Percentiles rank a stretch among this genome's conserved stretches.
phyloP scores from a whole-genome alignment of 2,888 invertebrate genomes.

The Galerucella nymphaeae region DNA sequence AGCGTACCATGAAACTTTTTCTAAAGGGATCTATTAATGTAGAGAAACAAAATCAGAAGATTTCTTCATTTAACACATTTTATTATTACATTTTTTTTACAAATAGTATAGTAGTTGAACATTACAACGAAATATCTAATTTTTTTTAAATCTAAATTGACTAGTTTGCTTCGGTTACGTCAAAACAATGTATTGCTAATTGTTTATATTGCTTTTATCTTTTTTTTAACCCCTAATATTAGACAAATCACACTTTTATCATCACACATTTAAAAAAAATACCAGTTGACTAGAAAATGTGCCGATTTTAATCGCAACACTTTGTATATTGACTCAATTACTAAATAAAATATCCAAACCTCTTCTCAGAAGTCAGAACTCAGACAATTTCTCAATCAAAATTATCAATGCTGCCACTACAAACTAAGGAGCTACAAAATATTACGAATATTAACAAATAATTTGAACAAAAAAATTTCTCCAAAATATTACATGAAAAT shows the following conservation, averaged over 20 bases:
- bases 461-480: too few species aligned
- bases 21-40: background rate
- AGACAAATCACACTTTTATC: background rate
- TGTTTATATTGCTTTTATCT: constrained; percentile 9
- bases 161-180: background rate
- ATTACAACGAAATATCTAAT: background rate
- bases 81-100: constrained; percentile 13
- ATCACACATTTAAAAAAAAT: background rate
- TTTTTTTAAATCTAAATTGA: background rate
- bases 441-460: too few species aligned
- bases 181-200: constrained; percentile 11
- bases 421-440: too few species aligned
- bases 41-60: background rate
- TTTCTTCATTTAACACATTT: constrained; percentile 6
- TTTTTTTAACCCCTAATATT: background rate
- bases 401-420: too few species aligned
- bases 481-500: too few species aligned
- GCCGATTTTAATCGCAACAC: background rate
- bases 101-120: background rate
- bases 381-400: background rate
- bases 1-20: too few species aligned
- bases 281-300: background rate
- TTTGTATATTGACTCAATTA: too few species aligned
- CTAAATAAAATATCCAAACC: too few species aligned
- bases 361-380: too few species aligned